Evolutionary conservation across 23 tunicate species (phyloP).

Genomic region (Clavelina lepadiformis): DNA sequence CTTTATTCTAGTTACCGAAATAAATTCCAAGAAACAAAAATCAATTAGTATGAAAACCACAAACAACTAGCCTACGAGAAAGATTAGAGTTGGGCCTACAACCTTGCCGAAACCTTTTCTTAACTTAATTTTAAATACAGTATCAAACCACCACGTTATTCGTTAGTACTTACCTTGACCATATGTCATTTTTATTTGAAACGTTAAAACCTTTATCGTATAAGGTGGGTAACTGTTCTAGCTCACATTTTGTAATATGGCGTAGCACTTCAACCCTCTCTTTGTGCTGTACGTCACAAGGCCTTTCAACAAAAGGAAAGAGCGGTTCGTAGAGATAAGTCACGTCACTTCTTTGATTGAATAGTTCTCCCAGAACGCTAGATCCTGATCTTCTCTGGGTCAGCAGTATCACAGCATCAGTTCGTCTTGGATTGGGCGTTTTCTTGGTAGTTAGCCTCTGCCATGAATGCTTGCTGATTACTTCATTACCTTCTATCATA

Average conservation of each 20-base stretch:
- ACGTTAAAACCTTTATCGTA: constrained; percentile 4
- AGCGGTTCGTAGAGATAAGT: constrained; percentile 55
- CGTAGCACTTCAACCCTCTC: constrained; percentile 8
- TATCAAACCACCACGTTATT: too few relatives aligned
- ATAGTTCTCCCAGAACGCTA: constrained; percentile 38
- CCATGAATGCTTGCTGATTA: too few relatives aligned
- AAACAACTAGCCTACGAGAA: too few relatives aligned
- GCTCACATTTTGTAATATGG: constrained; percentile 7
- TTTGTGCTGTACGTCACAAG: not conserved
- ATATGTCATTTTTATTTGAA: constrained; percentile 3
- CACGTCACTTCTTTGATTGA: constrained; percentile 37
- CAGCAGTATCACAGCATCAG: constrained; percentile 39
- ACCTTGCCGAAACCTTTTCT: too few relatives aligned
- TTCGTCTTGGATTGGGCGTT: too few relatives aligned
- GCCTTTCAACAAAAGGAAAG: constrained; percentile 15
- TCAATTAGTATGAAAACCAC: too few relatives aligned
- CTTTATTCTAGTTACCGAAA: too few relatives aligned
- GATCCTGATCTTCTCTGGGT: constrained; percentile 46
- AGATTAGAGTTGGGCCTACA: too few relatives aligned
- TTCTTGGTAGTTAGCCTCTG: too few relatives aligned
- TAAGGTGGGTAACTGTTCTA: constrained; percentile 9
- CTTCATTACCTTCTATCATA: too few relatives aligned
- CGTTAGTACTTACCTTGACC: constrained; percentile 32
- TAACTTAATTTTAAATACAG: too few relatives aligned
- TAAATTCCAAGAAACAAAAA: too few relatives aligned